phyloP scores from a whole-genome alignment of 1,140 invertebrate species.

The Melanaphis sacchari region DNA sequence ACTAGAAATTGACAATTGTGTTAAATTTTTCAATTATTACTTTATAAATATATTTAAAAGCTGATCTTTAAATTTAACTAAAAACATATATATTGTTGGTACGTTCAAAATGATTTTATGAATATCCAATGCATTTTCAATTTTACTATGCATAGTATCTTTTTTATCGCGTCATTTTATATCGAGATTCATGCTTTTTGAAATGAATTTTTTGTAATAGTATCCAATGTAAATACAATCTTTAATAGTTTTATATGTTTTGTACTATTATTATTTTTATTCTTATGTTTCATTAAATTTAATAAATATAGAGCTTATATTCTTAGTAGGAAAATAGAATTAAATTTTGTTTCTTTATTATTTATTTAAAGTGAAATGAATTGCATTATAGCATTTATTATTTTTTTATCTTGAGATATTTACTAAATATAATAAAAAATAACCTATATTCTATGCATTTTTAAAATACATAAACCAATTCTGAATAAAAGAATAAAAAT shows the following conservation, averaged over 20 bases:
- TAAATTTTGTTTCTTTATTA: neutral
- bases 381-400: neutral
- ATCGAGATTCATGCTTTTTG: neutral
- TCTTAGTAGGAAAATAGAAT: neutral
- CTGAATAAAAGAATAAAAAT: neutral
- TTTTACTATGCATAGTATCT: neutral
- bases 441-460: neutral
- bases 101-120: neutral
- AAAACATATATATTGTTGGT: neutral
- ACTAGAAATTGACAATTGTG: neutral
- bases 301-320: neutral
- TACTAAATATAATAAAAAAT: neutral
- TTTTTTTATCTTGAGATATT: neutral
- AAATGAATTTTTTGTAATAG: neutral
- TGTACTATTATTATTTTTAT: neutral
- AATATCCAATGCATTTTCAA: neutral
- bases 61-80: neutral
- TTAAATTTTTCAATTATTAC: neutral
- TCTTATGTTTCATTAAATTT: neutral
- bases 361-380: neutral
- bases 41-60: neutral
- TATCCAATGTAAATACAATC: neutral
- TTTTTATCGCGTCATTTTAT: neutral
- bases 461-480: neutral
- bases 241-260: neutral